phyloP scores from a whole-genome alignment of 2,797 vertebrate species.

The Lophotriccus pileatus region DNA sequence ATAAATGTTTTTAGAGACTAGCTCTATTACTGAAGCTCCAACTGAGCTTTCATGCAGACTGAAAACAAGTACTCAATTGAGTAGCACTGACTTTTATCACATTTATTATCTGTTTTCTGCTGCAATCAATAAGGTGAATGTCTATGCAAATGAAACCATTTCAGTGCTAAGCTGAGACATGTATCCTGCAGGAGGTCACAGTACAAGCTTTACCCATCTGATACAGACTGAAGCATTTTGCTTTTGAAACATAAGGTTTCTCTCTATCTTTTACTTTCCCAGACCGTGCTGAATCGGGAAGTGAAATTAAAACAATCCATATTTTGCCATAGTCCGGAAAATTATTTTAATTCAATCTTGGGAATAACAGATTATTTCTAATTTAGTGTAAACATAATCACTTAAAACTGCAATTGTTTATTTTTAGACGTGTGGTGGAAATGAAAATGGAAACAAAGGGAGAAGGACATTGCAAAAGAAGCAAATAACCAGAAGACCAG shows the following conservation, averaged over 20 bases:
- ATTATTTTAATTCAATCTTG: neutral
- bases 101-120: neutral
- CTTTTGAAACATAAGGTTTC: neutral
- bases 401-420: neutral
- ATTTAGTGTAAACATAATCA: neutral
- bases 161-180: neutral
- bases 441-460: neutral
- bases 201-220: neutral
- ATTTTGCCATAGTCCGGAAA: neutral
- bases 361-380: neutral
- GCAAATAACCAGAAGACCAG: neutral
- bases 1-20: neutral
- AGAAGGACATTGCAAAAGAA: neutral
- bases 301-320: neutral
- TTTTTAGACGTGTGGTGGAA: neutral
- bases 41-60: neutral
- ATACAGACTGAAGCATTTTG: neutral
- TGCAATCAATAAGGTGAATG: neutral
- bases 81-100: neutral
- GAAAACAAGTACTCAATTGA: neutral
- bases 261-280: neutral
- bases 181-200: neutral
- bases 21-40: neutral
- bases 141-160: conserved; percentile 21
- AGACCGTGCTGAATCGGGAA: neutral